These are phyloP conservation scores for Cisticola juncidis DNA, from an alignment of 2,113 vertebrate genomes.

Conservation along the genomic window DNA sequence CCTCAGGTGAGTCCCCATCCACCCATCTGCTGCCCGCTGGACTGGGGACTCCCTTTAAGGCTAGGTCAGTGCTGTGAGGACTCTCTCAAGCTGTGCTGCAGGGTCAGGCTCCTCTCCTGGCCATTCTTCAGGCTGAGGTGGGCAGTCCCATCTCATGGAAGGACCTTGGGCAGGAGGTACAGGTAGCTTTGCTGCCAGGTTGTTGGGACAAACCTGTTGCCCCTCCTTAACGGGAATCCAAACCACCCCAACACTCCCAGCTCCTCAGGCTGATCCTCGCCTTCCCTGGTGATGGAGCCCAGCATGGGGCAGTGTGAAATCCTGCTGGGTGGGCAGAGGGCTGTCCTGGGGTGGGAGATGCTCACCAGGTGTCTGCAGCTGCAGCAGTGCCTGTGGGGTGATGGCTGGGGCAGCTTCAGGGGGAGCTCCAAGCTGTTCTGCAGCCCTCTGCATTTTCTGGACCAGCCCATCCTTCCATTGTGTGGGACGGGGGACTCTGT, in stretches of 20 bases:
- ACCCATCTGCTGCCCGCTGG: neutral
- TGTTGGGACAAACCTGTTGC: neutral
- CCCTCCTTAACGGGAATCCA: neutral
- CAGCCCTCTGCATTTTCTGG: neutral
- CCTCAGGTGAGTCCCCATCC: neutral
- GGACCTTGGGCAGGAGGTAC: neutral
- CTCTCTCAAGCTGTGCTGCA: neutral
- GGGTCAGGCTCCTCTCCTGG: neutral
- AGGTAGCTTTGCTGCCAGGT: neutral
- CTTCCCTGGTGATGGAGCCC: neutral
- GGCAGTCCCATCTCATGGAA: neutral
- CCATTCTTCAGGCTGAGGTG: neutral
- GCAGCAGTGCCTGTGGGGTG: neutral
- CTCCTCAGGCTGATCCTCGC: neutral
- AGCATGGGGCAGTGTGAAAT: fast-evolving
- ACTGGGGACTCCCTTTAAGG: neutral
- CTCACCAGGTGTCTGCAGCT: fast-evolving
- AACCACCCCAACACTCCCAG: neutral
- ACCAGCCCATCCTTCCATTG: neutral
- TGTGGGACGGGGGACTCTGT: neutral
- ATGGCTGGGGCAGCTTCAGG: neutral
- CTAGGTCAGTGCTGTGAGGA: fast-evolving
- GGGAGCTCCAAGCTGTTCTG: neutral
- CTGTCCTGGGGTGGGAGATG: neutral
- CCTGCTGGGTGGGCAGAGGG: fast-evolving